A percentile compares a stretch with the other conserved stretches of the same genome.
Evolutionary conservation across 2,113 vertebrate species (phyloP).

Genomic region (Abramis brama): DNA sequence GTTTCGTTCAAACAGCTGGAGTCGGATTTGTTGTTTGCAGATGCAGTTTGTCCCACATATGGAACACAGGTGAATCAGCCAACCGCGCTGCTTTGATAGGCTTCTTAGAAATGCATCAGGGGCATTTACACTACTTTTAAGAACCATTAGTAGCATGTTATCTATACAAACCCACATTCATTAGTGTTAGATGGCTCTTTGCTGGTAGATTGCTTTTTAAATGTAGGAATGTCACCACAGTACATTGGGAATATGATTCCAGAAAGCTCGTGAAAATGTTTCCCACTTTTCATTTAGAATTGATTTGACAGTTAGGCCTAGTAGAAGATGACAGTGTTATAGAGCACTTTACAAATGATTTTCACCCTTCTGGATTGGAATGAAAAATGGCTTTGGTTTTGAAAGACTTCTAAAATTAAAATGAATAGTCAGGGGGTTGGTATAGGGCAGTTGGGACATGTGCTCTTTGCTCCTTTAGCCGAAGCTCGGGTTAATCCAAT

Average conservation of each 20-base stretch:
- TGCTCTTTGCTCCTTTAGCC: conserved; percentile 37
- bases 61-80: conserved; percentile 62
- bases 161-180: background rate
- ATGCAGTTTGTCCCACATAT: conserved; percentile 60
- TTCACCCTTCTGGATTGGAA: background rate
- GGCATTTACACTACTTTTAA: background rate
- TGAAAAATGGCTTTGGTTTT: background rate
- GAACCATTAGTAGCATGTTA: conserved; percentile 1
- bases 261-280: conserved; percentile 28
- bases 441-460: conserved; percentile 33
- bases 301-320: background rate
- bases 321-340: background rate
- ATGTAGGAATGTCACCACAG: background rate
- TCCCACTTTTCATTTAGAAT: background rate
- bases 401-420: background rate
- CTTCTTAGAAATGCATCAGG: conserved; percentile 58
- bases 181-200: conserved; percentile 27
- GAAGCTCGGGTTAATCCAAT: conserved; percentile 45
- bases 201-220: conserved; percentile 25
- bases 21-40: conserved; percentile 62
- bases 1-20: conserved; percentile 62
- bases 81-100: conserved; percentile 38
- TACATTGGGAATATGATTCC: conserved; percentile 31
- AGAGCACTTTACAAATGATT: background rate
- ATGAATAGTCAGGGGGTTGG: background rate